Evolutionary conservation across 2,797 vertebrate species (phyloP), one percentile per base, ranked within the genome.

Genomic region (Platalea minor): DNA sequence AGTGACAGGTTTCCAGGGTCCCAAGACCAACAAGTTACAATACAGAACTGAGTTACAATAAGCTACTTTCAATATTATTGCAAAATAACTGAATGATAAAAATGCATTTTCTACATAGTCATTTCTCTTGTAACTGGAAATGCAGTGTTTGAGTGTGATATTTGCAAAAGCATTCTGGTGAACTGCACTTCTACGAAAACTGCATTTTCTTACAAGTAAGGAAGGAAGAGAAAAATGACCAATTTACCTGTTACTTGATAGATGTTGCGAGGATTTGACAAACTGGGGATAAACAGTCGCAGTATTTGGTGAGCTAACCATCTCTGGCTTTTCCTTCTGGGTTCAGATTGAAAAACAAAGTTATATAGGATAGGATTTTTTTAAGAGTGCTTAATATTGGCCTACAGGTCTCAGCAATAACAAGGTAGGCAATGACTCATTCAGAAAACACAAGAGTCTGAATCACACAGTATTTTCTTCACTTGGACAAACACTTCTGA

Each of bases 321-420:
- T 13, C n/a, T 90, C 61, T 64, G 91, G 48, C 26, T 88, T 94
- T 89, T 91, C 94, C 97, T 97, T 95, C 53, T 92, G 95, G 65
- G 24, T 92, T 96, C 87, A 91, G 72, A 96, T 93, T 77, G 48
- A 88, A 77, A 95, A 95, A 33, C 41, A 85, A 91, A 92, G 54
- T 75, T 61, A 96, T 31, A 28, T 67, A 83, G 54, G 16, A 25
- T 7, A 60, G 31, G 11, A 85, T 56, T 70, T 72, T 85, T 85
- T 85, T 17, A 41, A 41, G 19, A 87, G 68, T 50, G 48, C 48
- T 89, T 89, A 68, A 73, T 87, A 76, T 45, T 63, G 51, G 35
- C 18, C 67, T 93, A 59, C 23, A 82, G 33, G 63, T 85, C 83
- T 89, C 83, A 87, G 46, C 39, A 88, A 68, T 84, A 94, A 59